Conservation (phyloP, 1,140 invertebrate genomes). For the Neodiprion fabricii region DNA sequence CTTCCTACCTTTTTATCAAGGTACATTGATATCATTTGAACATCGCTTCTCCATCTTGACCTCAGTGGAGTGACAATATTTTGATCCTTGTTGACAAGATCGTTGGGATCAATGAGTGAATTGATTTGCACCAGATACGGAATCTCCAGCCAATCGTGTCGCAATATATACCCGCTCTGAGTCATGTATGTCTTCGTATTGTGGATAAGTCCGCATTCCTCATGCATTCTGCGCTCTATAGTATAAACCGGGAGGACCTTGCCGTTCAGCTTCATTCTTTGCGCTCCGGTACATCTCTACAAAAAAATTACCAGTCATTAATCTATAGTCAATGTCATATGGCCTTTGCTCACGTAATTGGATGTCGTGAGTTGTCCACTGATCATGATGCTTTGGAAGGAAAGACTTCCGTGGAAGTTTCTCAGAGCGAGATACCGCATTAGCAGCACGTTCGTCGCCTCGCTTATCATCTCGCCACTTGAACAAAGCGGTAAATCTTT, state of each 20-base stretch:
- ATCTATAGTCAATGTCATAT: constrained; percentile 12
- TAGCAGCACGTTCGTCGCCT: constrained; percentile 67
- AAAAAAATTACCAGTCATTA: constrained; percentile 10
- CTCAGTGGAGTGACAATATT: constrained; percentile 43
- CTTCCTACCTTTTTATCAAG: constrained; percentile 65
- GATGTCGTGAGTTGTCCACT: constrained; percentile 65
- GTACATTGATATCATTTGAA: constrained; percentile 67
- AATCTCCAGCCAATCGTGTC: constrained; percentile 36
- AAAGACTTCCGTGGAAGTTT: constrained; percentile 62
- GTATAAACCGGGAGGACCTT: constrained; percentile 34
- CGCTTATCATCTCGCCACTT: constrained; percentile 60
- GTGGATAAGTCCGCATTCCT: constrained; percentile 23
- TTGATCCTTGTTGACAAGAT: not conserved
- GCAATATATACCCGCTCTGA: constrained; percentile 38
- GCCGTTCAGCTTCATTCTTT: constrained; percentile 35
- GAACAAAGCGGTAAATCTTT: constrained; percentile 29
- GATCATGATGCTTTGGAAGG: constrained; percentile 63
- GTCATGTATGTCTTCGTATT: constrained; percentile 38
- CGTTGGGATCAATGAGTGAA: constrained; percentile 28
- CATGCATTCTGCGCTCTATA: constrained; percentile 36
- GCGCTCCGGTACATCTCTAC: constrained; percentile 33
- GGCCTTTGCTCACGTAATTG: constrained; percentile 63
- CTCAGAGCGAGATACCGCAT: constrained; percentile 65
- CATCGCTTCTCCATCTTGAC: constrained; percentile 62
- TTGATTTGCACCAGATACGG: constrained; percentile 42